Conservation (phyloP, 2,888 invertebrate species). For the Pelosia muscerda region DNA sequence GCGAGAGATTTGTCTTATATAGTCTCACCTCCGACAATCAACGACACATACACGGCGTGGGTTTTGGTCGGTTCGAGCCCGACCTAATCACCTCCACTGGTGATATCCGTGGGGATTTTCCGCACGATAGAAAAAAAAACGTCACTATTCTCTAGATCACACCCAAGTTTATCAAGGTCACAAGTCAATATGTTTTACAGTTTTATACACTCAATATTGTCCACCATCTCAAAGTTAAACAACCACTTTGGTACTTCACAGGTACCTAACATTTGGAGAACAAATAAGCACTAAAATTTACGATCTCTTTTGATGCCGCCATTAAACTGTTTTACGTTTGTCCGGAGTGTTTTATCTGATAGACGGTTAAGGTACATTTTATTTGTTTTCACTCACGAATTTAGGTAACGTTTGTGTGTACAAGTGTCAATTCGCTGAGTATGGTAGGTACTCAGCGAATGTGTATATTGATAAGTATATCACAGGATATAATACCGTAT, state of each 20-base stretch:
- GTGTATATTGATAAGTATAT: neutral
- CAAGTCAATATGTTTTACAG: no score
- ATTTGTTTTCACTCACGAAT: conserved; percentile 24
- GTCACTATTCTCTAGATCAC: no score
- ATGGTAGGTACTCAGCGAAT: no score
- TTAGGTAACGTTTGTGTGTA: conserved; percentile 8
- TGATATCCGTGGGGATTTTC: no score
- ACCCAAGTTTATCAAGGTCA: no score
- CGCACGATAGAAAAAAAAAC: no score
- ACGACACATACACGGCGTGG: no score
- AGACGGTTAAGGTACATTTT: conserved; percentile 33
- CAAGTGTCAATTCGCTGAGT: neutral
- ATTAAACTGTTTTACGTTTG: conserved; percentile 48
- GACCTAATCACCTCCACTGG: no score
- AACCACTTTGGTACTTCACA: conserved; percentile 8
- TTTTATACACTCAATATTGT: neutral
- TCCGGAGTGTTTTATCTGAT: conserved; percentile 47
- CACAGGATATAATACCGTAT: no score
- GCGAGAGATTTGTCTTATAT: no score
- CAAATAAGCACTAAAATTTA: conserved; percentile 53
- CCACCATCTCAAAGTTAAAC: neutral
- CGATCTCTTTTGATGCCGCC: conserved; percentile 44
- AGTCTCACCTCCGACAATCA: no score
- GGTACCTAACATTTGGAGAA: conserved; percentile 25
- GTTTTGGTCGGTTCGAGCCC: no score